phyloP scores from a whole-genome alignment of 2,888 invertebrate species.

The Mimachlamys varia region DNA sequence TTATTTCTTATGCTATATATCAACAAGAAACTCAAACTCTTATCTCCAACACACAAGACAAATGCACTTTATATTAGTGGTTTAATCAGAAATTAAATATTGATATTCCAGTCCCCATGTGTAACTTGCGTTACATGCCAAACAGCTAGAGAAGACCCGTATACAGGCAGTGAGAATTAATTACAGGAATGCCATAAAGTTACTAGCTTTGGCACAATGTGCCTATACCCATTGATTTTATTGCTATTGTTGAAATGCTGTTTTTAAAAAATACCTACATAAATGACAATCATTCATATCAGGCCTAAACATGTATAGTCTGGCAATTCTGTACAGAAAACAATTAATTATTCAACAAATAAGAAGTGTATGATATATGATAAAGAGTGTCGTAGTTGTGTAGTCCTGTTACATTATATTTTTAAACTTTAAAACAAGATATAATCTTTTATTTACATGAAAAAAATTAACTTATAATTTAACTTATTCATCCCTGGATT shows the following conservation, averaged over 20 bases:
- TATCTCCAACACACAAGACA: background rate
- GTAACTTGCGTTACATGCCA: background rate
- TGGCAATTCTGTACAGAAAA: too few relatives aligned
- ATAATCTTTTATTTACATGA: too few relatives aligned
- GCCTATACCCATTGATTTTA: background rate
- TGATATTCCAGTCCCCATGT: background rate
- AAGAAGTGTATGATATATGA: too few relatives aligned
- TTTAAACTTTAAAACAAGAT: too few relatives aligned
- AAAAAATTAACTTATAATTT: too few relatives aligned
- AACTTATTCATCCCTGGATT: too few relatives aligned
- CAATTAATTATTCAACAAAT: too few relatives aligned
- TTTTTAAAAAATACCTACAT: too few relatives aligned
- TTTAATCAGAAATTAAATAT: conserved; percentile 36
- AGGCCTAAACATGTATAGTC: too few relatives aligned
- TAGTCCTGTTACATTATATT: too few relatives aligned
- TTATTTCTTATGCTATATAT: background rate
- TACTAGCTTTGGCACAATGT: background rate
- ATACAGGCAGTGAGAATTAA: background rate
- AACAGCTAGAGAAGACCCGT: background rate
- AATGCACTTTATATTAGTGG: conserved; percentile 1
- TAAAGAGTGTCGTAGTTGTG: too few relatives aligned
- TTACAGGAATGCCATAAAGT: background rate
- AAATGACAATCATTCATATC: too few relatives aligned
- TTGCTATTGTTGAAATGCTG: background rate
- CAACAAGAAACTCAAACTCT: background rate